Base-by-base conservation (phyloP, 2,888 invertebrate genomes). In the Branchellion lobata region DNA sequence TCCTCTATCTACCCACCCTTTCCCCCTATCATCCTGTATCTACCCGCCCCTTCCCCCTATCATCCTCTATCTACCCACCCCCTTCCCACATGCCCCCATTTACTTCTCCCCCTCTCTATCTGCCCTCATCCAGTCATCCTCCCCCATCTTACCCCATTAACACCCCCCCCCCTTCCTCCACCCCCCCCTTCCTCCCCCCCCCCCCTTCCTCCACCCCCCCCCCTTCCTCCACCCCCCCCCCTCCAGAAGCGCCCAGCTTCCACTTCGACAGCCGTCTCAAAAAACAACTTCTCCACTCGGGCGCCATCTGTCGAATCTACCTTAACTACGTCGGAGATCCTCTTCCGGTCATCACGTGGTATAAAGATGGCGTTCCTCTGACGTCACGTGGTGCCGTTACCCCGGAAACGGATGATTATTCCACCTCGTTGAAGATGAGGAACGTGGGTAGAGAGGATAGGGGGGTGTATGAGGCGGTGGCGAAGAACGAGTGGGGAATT, bases 381-480 rank as follows among this genome's bases (percentile, higher is more conserved):
- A 53, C 34, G 24, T 69, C 65, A 8, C 76, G 80, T 18, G 33
- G 77, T 5, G 79, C 83, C 65, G 72, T 82, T 40, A 29, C 27
- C 51, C 91, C 95, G 33, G 91, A 93, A 79, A 92, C 93, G 85
- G 94, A 61, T 34, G 82, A 82, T 68, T 81, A 75, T 71, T 65
- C 76, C 24, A 74, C 79, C 29, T 53, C 57, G 11, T 33, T 82
- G 73, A 92, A 93, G 85, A 94, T 87, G 75, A 83, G 83, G 74
- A 83, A 85, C 61, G 84, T 84, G 24, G 83, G 83, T 5, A 29
- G 33, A 3, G 82, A 83, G 8, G 82, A 84, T 75, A 78, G 65
- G 27, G 84, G 84, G 1, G 82, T 83, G 61, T 84, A 84, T 79
- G 80, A 82, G 33, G 75, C 83, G 27, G 81, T 84, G 14, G 83